Base-by-base conservation (phyloP, 2,113 vertebrate species). In the Heliornis fulica region DNA sequence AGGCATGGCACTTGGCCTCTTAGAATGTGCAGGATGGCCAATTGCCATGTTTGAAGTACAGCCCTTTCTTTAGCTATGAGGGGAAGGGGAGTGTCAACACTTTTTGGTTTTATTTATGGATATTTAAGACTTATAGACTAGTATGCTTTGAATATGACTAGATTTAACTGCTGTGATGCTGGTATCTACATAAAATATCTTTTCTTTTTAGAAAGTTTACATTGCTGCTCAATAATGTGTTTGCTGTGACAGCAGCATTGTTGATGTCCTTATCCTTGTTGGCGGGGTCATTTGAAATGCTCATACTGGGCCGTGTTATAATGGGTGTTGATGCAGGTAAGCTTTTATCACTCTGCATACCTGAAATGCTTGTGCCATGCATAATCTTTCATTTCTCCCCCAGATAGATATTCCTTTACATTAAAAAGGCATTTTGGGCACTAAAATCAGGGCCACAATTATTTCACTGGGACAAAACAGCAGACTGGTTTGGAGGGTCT, bases 271-370 rank as follows among this genome's bases (percentile, higher is more conserved):
- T 99, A 43, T 98, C 99, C 11, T 97, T 98, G 66, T 91, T 25
- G 86, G 98, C 98, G 0, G 97, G 97, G 21, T 98, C 98, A 1
- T 99, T 99, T 72, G 99, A 99, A 93, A 99, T 99, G 99, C 98
- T 99, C 87, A 98, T 99, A 10, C 64, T 99, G 88, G 99, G 99
- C 6, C 98, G 99, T 1, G 80, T 99, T 87, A 80, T 99, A 86
- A 99, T 99, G 77, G 99, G 99, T 3, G 94, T 99, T 66, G 98
- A 99, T 93, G 99, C 98, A 97, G 99, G 99, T 99, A 95, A 97
- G 98, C 17, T 83, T 68, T 87, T 48, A 18, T 64, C 64, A 32
- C 65, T 53, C 17, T 10, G 2, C 1, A 0, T 11, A 5, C 5
- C 72, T 54, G 38, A 76, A 81, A 40, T 29, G 19, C 19, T 41